A percentile compares a stretch with the other conserved stretches of the same genome.
Evolutionary conservation across 2,113 vertebrate species (phyloP).

Genomic region (Erinaceus europaeus): DNA sequence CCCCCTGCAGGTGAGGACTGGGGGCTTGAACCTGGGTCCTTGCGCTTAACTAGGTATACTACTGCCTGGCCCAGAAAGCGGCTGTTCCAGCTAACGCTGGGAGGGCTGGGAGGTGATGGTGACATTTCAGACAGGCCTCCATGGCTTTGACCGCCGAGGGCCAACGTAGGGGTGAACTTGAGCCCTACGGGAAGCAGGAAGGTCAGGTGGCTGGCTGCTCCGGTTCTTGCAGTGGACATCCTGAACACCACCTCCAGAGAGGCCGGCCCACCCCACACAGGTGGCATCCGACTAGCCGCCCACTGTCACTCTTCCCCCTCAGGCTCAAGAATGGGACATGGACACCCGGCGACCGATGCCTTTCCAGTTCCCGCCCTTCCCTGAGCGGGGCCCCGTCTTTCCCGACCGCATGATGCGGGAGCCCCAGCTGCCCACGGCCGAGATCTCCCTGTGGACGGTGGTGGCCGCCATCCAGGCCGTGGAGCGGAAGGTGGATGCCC

Average conservation of each 20-base stretch:
- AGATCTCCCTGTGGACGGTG: slow-evolving; percentile 79
- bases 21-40: no score
- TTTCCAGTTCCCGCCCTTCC: slow-evolving; percentile 56
- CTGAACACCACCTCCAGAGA: background rate
- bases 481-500: slow-evolving; percentile 79
- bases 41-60: no score
- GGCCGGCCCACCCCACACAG: background rate
- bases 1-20: no score
- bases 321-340: slow-evolving; percentile 71
- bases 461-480: slow-evolving; percentile 79
- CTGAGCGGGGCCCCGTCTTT: slow-evolving; percentile 62
- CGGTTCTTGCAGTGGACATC: no score
- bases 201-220: background rate
- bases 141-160: no score
- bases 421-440: slow-evolving; percentile 65
- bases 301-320: background rate
- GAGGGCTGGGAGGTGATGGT: no score
- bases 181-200: background rate
- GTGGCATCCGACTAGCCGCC: background rate
- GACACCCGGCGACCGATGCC: slow-evolving; percentile 54
- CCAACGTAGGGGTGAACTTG: background rate
- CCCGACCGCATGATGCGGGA: slow-evolving; percentile 73
- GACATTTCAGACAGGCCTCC: no score
- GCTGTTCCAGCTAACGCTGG: no score
- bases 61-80: no score